phyloP scores from a whole-genome alignment of 2,888 invertebrate genomes.

The Acronicta leporina region DNA sequence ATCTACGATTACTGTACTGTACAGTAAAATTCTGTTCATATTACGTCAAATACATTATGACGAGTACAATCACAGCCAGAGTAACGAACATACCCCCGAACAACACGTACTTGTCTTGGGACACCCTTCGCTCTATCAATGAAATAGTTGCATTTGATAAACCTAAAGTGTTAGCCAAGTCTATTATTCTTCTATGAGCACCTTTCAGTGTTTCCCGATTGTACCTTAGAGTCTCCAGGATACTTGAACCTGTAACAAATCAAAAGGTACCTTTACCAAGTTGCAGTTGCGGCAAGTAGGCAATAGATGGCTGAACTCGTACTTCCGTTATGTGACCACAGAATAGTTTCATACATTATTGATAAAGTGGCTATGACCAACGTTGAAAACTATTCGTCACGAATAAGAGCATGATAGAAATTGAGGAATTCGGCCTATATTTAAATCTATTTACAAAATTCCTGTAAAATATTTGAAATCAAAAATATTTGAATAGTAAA shows the following conservation, averaged over 20 bases:
- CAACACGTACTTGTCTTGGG: slow-evolving; percentile 96
- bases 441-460: too few species aligned
- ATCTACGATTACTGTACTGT: background rate
- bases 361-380: too few species aligned
- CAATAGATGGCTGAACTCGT: background rate
- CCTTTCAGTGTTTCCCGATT: slow-evolving; percentile 96
- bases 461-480: too few species aligned
- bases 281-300: background rate
- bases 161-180: slow-evolving; percentile 97
- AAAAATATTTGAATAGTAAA: too few species aligned
- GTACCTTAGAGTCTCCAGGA: slow-evolving; percentile 94
- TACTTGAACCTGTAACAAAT: slow-evolving; percentile 89
- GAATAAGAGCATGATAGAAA: too few species aligned
- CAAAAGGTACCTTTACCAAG: background rate
- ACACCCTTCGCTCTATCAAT: slow-evolving; percentile 95
- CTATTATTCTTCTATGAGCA: slow-evolving; percentile 95
- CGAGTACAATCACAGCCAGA: slow-evolving; percentile 93
- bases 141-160: slow-evolving; percentile 98
- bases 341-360: too few species aligned
- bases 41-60: slow-evolving; percentile 91
- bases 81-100: slow-evolving; percentile 96
- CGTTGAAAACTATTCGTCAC: too few species aligned
- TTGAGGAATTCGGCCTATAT: too few species aligned
- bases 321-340: background rate
- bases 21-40: slow-evolving; percentile 6